These are phyloP conservation scores for Drosophila neonasuta DNA, from an alignment of 2,888 invertebrate species.

Conservation along the genomic window DNA sequence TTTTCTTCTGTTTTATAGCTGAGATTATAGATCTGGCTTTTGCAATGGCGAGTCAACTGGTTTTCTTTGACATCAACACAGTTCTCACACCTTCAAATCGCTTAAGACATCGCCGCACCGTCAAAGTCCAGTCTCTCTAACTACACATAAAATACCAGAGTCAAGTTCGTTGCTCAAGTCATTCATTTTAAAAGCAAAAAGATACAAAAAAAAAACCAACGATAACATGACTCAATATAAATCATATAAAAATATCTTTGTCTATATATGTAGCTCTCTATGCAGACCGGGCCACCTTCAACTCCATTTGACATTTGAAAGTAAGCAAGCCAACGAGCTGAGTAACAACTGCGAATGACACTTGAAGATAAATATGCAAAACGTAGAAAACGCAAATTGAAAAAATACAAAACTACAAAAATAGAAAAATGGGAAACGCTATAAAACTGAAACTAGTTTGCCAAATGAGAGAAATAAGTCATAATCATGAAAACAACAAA, in stretches of 20 bases:
- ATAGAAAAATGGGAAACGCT: constrained; percentile 18
- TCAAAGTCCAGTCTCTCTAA: constrained; percentile 24
- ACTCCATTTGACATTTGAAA: constrained; percentile 74
- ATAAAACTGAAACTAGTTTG: constrained; percentile 50
- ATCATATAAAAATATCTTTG: constrained; percentile 52
- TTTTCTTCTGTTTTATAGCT: not conserved
- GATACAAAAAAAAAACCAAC: constrained; percentile 18
- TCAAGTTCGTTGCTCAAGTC: constrained; percentile 67
- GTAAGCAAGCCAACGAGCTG: constrained; percentile 46
- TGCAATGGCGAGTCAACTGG: constrained; percentile 22
- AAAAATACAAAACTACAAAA: constrained; percentile 18
- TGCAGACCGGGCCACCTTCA: constrained; percentile 69
- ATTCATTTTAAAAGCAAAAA: constrained; percentile 48
- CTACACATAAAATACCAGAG: constrained; percentile 33
- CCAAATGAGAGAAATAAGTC: constrained; percentile 47
- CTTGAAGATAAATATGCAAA: constrained; percentile 69
- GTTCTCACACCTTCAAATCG: constrained; percentile 34
- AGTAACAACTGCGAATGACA: constrained; percentile 48
- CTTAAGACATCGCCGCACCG: not conserved
- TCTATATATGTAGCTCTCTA: constrained; percentile 23
- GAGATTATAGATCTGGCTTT: constrained; percentile 1
- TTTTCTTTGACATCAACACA: constrained; percentile 8
- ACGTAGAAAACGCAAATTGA: constrained; percentile 34
- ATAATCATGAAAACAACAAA: constrained; percentile 14
- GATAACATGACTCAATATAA: constrained; percentile 65